phyloP scores from a whole-genome alignment of 2,888 invertebrate species.

The Phlogophora meticulosa region DNA sequence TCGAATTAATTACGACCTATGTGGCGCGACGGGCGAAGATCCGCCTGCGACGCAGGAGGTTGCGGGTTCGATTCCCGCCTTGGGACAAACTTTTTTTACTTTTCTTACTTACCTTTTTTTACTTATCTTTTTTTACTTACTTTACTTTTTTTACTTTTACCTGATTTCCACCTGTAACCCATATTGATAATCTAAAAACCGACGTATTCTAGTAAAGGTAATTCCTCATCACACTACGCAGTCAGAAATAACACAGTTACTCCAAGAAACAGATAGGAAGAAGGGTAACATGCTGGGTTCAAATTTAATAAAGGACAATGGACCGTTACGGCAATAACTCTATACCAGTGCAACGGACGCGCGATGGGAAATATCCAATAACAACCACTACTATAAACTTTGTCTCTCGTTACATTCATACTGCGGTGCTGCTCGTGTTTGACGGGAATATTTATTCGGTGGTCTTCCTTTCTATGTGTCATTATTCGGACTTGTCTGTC shows the following conservation, averaged over 20 bases:
- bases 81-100: too few relatives aligned
- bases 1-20: too few relatives aligned
- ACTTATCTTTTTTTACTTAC: too few relatives aligned
- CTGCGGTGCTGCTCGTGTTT: neutral
- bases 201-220: too few relatives aligned
- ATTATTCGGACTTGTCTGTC: too few relatives aligned
- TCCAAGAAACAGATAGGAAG: conserved; percentile 4
- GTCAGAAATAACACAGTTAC: neutral
- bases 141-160: too few relatives aligned
- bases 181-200: neutral
- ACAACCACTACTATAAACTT: conserved; percentile 32
- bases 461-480: neutral
- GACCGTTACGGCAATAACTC: conserved; percentile 54
- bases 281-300: conserved; percentile 34
- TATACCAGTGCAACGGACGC: conserved; percentile 18
- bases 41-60: too few relatives aligned
- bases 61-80: too few relatives aligned
- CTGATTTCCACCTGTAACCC: too few relatives aligned
- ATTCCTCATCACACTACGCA: neutral
- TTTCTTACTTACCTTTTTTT: too few relatives aligned
- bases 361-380: conserved; percentile 51
- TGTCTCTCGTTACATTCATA: neutral
- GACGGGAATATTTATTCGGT: neutral
- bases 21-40: too few relatives aligned
- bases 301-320: conserved; percentile 60